Percentiles rank a stretch among this genome's conserved stretches.
Evolutionary conservation across 1,140 invertebrate species (phyloP).

Genomic region (Drosophila orena): DNA sequence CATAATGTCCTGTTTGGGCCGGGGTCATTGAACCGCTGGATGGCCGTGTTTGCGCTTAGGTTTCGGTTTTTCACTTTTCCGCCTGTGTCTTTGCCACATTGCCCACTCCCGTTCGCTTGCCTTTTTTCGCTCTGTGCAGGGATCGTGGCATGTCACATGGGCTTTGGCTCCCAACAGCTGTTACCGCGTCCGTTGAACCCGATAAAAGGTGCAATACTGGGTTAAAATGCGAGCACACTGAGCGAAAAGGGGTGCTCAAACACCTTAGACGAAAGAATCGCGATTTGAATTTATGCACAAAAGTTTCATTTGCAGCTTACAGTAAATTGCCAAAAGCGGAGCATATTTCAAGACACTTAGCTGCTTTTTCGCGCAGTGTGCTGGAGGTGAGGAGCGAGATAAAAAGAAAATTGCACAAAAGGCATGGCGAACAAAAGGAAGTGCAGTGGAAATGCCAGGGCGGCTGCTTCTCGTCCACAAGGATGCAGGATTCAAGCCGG

Average conservation of each 20-base stretch:
- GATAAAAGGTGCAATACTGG: constrained; percentile 7
- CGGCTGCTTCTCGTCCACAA: constrained; percentile 11
- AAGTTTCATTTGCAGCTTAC: background rate
- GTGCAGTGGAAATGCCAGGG: constrained; percentile 25
- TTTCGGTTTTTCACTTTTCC: constrained; percentile 45
- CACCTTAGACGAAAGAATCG: too few relatives aligned
- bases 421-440: constrained; percentile 37
- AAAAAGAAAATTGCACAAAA: constrained; percentile 22
- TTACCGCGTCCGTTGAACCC: constrained; percentile 47
- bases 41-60: constrained; percentile 6
- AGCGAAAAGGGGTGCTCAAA: too few relatives aligned
- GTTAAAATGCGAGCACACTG: background rate
- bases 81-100: constrained; percentile 17
- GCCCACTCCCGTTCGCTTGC: constrained; percentile 11
- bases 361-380: constrained; percentile 7
- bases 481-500: constrained; percentile 11
- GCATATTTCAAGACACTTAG: background rate
- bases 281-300: too few relatives aligned
- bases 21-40: constrained; percentile 67
- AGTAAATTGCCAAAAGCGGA: too few relatives aligned
- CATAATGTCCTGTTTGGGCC: constrained; percentile 44
- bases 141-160: constrained; percentile 31
- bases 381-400: background rate
- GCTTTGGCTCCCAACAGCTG: constrained; percentile 37
- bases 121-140: constrained; percentile 15